Conservation (phyloP, 2,113 vertebrate genomes). For the Pituophis catenifer region DNA sequence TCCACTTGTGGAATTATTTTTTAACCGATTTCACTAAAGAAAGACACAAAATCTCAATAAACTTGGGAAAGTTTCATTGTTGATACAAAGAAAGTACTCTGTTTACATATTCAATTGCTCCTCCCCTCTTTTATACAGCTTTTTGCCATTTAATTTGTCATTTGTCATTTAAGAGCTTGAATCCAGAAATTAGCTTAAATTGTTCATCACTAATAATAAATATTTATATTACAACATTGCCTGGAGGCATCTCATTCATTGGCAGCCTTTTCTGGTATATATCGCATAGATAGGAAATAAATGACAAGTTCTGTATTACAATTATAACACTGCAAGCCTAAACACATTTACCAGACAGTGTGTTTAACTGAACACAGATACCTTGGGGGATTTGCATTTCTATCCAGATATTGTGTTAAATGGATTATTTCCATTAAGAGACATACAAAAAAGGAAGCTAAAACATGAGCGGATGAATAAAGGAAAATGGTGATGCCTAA, state of each 20-base stretch:
- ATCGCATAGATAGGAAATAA: not conserved
- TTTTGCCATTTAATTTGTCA: not conserved
- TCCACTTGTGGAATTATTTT: not conserved
- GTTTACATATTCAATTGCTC: fast-evolving
- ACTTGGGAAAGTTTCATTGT: not conserved
- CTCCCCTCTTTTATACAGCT: not conserved
- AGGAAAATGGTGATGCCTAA: not conserved
- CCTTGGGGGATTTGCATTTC: not conserved
- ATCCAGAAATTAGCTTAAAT: not conserved
- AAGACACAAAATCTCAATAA: fast-evolving
- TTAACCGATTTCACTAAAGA: fast-evolving
- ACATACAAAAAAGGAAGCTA: not conserved
- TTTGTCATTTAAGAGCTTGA: not conserved
- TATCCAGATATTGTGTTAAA: not conserved
- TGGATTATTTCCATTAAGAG: not conserved
- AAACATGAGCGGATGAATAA: not conserved
- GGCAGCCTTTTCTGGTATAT: not conserved
- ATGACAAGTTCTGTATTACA: not conserved
- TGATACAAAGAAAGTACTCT: not conserved
- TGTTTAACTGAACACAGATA: not conserved
- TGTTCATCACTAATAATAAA: too few relatives aligned
- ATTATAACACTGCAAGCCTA: not conserved
- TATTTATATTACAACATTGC: not conserved
- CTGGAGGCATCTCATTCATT: not conserved
- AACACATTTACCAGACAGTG: not conserved